Percentiles rank a stretch among this genome's conserved stretches.
Evolutionary conservation across 1,140 invertebrate species (phyloP).

Genomic region (Camponotus pennsylvanicus): DNA sequence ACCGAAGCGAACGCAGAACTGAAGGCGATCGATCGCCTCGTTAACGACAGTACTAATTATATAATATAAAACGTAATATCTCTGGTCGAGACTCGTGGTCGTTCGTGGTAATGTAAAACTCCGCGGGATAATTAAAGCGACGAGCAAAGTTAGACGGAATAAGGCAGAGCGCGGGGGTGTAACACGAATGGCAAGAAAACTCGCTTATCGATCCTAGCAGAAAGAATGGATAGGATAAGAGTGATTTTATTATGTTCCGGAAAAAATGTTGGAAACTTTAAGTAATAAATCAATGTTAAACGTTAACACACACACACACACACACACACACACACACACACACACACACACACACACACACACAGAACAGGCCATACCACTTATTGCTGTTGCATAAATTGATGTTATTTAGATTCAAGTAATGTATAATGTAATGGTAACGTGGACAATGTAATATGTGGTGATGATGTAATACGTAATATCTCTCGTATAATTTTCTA

Average conservation of each 20-base stretch:
- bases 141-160: constrained; percentile 32
- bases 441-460: background rate
- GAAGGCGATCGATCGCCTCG: constrained; percentile 49
- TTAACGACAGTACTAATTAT: constrained; percentile 42
- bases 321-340: background rate
- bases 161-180: background rate
- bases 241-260: constrained; percentile 42
- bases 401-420: background rate
- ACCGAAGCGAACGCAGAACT: background rate
- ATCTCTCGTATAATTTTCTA: too few species aligned
- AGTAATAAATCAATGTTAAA: constrained; percentile 5
- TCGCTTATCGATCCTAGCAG: constrained; percentile 26
- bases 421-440: background rate
- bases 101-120: constrained; percentile 53
- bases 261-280: constrained; percentile 26
- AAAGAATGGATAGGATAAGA: background rate
- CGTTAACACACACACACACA: background rate
- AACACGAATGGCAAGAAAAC: constrained; percentile 35
- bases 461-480: too few species aligned
- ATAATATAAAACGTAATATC: constrained; percentile 52
- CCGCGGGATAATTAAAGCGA: constrained; percentile 50
- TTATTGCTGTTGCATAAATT: background rate
- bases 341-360: too few species aligned
- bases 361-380: background rate
- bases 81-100: background rate